Conservation (phyloP, 2,888 invertebrate species). For the Gymnoscelis rufifasciata region DNA sequence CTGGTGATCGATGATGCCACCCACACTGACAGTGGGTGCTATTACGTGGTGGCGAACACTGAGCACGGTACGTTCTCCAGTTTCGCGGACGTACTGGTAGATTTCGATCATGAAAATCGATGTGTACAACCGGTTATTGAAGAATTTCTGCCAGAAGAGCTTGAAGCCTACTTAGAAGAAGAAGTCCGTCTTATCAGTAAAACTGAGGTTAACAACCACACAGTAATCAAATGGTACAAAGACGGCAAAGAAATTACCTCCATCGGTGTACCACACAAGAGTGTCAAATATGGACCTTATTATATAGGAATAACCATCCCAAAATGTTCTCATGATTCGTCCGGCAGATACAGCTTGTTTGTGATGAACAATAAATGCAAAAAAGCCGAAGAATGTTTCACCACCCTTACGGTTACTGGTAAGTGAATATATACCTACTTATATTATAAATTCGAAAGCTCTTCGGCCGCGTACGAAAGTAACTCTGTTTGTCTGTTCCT, state of each 20-base stretch:
- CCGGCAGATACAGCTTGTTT: too few species aligned
- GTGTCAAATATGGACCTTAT: conserved; percentile 26
- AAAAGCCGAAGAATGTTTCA: too few species aligned
- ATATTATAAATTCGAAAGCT: too few species aligned
- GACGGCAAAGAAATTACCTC: conserved; percentile 19
- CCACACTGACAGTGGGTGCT: conserved; percentile 36
- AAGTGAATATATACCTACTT: conserved; percentile 17
- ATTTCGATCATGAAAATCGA: conserved; percentile 8
- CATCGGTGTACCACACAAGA: conserved; percentile 5
- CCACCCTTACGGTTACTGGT: conserved; percentile 34
- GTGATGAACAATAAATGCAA: too few species aligned
- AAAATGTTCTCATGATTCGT: conserved; percentile 7
- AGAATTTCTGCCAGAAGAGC: conserved; percentile 31
- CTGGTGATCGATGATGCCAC: conserved; percentile 27
- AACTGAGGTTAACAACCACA: conserved; percentile 26
- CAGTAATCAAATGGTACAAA: conserved; percentile 29
- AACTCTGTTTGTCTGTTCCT: too few species aligned
- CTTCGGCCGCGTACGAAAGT: too few species aligned
- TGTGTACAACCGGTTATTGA: conserved; percentile 26
- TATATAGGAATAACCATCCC: conserved; percentile 31
- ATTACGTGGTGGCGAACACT: conserved; percentile 33
- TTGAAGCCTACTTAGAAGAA: conserved; percentile 31
- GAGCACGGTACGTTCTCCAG: conserved; percentile 32
- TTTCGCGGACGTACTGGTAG: conserved; percentile 32
- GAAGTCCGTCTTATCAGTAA: conserved; percentile 33